These are phyloP conservation scores for Halcyon chelicuti DNA, from an alignment of 2,797 vertebrate genomes.

Conservation along the genomic window DNA sequence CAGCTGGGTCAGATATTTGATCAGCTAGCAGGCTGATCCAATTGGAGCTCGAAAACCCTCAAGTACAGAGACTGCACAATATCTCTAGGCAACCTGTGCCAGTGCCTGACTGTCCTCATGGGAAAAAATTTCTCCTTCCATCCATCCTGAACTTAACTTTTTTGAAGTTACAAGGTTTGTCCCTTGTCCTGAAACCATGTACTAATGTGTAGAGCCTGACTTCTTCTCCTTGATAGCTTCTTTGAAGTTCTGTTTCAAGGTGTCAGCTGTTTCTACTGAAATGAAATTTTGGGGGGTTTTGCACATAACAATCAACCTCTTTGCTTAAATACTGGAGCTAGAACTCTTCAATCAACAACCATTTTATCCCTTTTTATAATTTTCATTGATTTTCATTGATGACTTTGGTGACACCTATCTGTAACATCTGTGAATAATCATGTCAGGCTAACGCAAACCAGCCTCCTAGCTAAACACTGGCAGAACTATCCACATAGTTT, in stretches of 20 bases:
- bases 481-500: not conserved
- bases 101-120: not conserved
- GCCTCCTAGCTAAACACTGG: not conserved
- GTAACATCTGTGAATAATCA: not conserved
- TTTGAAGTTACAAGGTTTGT: not conserved
- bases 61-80: not conserved
- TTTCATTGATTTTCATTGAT: not conserved
- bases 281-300: not conserved
- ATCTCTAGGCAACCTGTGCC: not conserved
- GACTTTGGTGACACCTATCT: not conserved
- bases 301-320: not conserved
- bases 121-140: not conserved
- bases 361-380: not conserved
- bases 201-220: not conserved
- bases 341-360: not conserved
- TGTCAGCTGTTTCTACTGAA: not conserved
- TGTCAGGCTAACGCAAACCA: not conserved
- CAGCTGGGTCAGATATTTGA: not conserved
- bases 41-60: not conserved
- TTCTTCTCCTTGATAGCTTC: not conserved
- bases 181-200: rapidly evolving
- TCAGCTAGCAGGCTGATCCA: not conserved
- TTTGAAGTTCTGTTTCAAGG: not conserved
- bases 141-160: not conserved
- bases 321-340: not conserved